Percentiles rank a stretch among this genome's conserved stretches.
These are phyloP conservation scores for Heterohyrax brucei DNA, from an alignment of 2,797 vertebrate species.

Conservation along the genomic window DNA sequence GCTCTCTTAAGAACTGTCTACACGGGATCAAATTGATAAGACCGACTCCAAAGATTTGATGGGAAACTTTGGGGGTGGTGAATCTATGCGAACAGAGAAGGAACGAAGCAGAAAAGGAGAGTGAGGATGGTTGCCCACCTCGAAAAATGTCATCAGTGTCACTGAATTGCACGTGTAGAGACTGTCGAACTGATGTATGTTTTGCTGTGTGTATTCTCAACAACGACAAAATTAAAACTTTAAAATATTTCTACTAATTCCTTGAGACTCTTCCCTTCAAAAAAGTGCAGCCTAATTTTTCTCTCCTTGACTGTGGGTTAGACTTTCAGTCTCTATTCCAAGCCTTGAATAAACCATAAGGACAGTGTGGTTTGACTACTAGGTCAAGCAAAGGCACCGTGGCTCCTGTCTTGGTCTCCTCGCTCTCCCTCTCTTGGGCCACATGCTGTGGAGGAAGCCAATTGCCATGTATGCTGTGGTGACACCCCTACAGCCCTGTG, in stretches of 20 bases:
- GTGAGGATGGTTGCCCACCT: neutral
- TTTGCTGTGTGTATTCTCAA: neutral
- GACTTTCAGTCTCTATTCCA: neutral
- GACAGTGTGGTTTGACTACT: fast-evolving
- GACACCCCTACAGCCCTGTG: neutral
- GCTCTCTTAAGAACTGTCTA: neutral
- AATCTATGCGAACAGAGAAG: neutral
- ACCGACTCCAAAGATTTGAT: neutral
- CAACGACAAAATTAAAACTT: neutral
- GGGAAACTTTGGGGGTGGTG: neutral
- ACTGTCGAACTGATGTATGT: neutral
- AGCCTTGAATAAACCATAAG: neutral
- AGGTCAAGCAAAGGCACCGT: neutral
- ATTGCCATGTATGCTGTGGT: neutral
- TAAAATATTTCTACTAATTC: neutral
- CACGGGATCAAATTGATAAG: neutral
- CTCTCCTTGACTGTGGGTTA: neutral
- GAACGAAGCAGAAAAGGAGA: neutral
- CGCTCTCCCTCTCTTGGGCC: neutral
- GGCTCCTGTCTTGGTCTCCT: neutral
- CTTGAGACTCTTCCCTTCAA: neutral
- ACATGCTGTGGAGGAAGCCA: neutral
- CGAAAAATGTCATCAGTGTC: neutral
- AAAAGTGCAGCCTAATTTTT: neutral
- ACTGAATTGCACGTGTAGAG: neutral